Percentiles rank a stretch among this genome's conserved stretches.
Evolutionary conservation across 2,113 vertebrate genomes (phyloP).

Genomic region (mouse (Mus musculus)): DNA sequence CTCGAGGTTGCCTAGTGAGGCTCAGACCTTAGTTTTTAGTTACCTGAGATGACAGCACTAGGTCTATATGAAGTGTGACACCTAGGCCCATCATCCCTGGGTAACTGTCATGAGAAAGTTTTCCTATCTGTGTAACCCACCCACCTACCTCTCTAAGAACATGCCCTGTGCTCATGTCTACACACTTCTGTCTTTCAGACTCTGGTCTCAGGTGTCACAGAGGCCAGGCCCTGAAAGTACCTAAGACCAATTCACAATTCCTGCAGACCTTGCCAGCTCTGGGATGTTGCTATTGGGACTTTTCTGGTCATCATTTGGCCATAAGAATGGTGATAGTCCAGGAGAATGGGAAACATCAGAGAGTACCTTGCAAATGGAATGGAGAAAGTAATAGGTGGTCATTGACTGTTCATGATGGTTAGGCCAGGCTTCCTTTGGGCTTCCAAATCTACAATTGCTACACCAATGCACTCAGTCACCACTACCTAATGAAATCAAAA

Average conservation of each 20-base stretch:
- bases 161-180: neutral
- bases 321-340: neutral
- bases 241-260: neutral
- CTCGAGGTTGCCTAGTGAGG: neutral
- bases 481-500: neutral
- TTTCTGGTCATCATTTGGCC: neutral
- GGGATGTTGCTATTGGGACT: neutral
- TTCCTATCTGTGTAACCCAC: neutral
- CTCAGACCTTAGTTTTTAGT: neutral
- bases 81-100: neutral
- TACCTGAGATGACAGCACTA: neutral
- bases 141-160: neutral
- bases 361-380: neutral
- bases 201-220: neutral
- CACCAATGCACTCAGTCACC: too few relatives aligned
- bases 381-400: neutral
- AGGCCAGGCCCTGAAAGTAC: neutral
- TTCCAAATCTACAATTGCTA: neutral
- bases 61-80: neutral
- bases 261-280: neutral
- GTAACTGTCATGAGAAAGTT: neutral
- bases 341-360: neutral
- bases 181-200: neutral
- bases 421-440: neutral
- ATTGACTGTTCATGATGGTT: neutral